phyloP scores from a whole-genome alignment of 2,888 invertebrate species.

The Agonopterix arenella region DNA sequence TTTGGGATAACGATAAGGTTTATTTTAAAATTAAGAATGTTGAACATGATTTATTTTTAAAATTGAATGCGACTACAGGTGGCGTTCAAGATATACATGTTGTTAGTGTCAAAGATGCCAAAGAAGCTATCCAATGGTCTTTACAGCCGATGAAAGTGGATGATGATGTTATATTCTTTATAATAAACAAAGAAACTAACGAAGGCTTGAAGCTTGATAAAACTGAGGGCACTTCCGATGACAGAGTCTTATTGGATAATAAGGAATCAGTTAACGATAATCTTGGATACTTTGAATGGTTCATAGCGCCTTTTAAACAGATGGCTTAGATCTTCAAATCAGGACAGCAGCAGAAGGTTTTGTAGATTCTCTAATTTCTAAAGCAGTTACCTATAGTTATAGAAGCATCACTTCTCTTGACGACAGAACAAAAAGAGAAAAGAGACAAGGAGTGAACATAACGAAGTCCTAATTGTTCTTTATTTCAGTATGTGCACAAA shows the following conservation, averaged over 20 bases:
- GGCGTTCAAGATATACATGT: conserved; percentile 21
- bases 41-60: conserved; percentile 23
- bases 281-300: conserved; percentile 16
- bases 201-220: conserved; percentile 25
- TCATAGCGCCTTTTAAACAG: conserved; percentile 6
- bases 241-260: conserved; percentile 23
- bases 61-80: conserved; percentile 19
- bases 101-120: conserved; percentile 15
- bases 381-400: too few species aligned
- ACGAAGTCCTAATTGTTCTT: too few species aligned
- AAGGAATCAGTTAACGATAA: conserved; percentile 12
- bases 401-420: too few species aligned
- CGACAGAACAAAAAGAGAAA: too few species aligned
- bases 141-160: conserved; percentile 23
- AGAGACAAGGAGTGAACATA: too few species aligned
- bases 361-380: too few species aligned
- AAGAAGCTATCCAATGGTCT: conserved; percentile 20
- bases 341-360: too few species aligned
- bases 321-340: too few species aligned
- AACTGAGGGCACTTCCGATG: conserved; percentile 11
- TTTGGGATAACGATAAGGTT: conserved; percentile 20
- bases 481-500: too few species aligned
- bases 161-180: conserved; percentile 22
- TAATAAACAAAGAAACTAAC: conserved; percentile 24
- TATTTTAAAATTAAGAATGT: conserved; percentile 27